Conservation (phyloP, 1,140 invertebrate species). For the Adoxophyes honmai region DNA sequence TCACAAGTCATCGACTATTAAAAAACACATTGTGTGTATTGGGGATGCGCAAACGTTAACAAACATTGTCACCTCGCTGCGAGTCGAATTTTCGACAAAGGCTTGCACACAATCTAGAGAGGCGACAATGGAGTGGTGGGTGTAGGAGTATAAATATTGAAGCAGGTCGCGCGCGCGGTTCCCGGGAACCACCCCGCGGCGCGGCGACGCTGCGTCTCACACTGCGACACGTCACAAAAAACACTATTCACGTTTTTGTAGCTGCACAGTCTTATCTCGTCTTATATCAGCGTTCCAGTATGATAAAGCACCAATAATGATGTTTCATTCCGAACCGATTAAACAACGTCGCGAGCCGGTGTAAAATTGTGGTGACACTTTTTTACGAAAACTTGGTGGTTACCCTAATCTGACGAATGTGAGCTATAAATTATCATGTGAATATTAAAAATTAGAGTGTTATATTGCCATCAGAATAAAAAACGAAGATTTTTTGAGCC, state of each 20-base stretch:
- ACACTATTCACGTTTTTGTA: conserved; percentile 58
- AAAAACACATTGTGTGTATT: conserved; percentile 68
- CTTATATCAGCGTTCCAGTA: conserved; percentile 58
- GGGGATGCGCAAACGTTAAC: conserved; percentile 60
- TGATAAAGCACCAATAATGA: conserved; percentile 75
- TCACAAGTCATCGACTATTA: conserved; percentile 74
- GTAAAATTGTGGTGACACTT: conserved; percentile 58
- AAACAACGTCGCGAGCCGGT: conserved; percentile 42
- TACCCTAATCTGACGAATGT: neutral
- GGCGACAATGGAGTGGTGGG: conserved; percentile 56
- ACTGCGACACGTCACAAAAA: conserved; percentile 61
- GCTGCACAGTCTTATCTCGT: conserved; percentile 47
- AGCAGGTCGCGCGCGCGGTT: conserved; percentile 38
- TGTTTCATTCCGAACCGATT: conserved; percentile 68
- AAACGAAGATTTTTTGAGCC: too few relatives aligned
- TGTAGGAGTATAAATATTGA: conserved; percentile 66
- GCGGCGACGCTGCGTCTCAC: conserved; percentile 67
- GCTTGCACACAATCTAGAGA: conserved; percentile 49
- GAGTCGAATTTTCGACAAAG: conserved; percentile 61
- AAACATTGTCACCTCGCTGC: conserved; percentile 70
- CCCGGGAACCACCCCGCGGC: conserved; percentile 24
- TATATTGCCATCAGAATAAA: conserved; percentile 17
- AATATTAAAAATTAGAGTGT: conserved; percentile 24
- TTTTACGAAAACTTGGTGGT: conserved; percentile 21
- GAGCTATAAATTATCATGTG: conserved; percentile 12